phyloP scores from a whole-genome alignment of 92 coral and sea anemone species.

The Umimayanthus chanpuru region DNA sequence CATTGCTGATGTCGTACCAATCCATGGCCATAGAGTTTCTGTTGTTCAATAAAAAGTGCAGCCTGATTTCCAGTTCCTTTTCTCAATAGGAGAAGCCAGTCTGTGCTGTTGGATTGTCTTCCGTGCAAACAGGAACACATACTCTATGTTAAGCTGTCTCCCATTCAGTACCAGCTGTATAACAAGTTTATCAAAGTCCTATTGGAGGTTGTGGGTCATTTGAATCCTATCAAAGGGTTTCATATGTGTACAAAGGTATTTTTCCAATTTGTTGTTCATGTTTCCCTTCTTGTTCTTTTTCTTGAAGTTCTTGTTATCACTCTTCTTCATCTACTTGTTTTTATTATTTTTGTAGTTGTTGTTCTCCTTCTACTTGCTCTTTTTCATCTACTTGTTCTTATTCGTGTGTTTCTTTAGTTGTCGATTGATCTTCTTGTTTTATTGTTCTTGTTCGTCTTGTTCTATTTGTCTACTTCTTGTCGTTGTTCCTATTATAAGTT shows the following conservation, averaged over 20 bases:
- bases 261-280: not conserved
- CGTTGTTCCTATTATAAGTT: too few relatives aligned
- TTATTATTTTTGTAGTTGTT: too few relatives aligned
- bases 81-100: conserved; percentile 86
- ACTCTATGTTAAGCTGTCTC: conserved; percentile 76
- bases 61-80: not conserved
- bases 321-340: too few relatives aligned
- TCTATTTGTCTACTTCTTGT: too few relatives aligned
- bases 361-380: too few relatives aligned
- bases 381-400: too few relatives aligned
- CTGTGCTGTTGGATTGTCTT: conserved; percentile 73
- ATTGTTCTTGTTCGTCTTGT: too few relatives aligned
- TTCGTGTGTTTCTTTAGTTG: too few relatives aligned
- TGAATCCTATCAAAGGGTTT: conserved; percentile 92
- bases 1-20: not conserved
- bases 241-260: conserved; percentile 91
- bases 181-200: conserved; percentile 69
- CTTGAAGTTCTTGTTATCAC: too few relatives aligned
- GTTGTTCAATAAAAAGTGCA: not conserved
- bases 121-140: conserved; percentile 88
- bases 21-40: not conserved
- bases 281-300: too few relatives aligned
- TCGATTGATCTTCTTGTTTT: too few relatives aligned
- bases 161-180: conserved; percentile 80
- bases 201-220: conserved; percentile 70